These are phyloP conservation scores for Chiroxiphia lanceolata DNA, from an alignment of 2,797 vertebrate genomes.

Conservation along the genomic window DNA sequence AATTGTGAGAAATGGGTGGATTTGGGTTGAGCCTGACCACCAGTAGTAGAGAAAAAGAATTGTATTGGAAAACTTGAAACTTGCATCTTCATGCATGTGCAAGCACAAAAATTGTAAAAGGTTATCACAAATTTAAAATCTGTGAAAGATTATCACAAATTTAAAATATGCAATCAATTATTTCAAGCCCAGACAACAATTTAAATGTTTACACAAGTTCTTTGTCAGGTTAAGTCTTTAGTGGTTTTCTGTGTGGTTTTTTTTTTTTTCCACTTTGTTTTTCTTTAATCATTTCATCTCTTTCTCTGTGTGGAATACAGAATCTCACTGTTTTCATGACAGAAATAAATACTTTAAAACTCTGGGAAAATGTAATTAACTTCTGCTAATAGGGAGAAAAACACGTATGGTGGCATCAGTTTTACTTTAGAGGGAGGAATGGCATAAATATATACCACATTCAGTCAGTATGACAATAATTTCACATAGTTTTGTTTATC, in stretches of 20 bases:
- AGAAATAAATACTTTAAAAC: neutral
- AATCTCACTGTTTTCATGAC: neutral
- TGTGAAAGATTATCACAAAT: neutral
- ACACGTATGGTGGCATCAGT: neutral
- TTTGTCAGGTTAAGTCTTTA: neutral
- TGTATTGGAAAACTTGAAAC: neutral
- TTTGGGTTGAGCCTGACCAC: neutral
- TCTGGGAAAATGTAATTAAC: neutral
- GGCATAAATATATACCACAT: neutral
- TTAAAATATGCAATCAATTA: neutral
- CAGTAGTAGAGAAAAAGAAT: neutral
- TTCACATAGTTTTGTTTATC: neutral
- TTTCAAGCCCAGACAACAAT: neutral
- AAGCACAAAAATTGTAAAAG: neutral
- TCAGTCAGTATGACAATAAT: neutral
- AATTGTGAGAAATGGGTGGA: neutral
- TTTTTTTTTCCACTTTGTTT: neutral
- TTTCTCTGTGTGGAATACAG: neutral
- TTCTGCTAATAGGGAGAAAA: neutral
- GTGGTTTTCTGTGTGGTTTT: neutral
- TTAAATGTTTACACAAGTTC: neutral
- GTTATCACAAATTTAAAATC: neutral
- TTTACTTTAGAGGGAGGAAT: neutral
- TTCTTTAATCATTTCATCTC: neutral
- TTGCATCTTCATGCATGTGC: neutral